Base-by-base conservation (phyloP, 2,113 vertebrate genomes). In the Grantiella picta region DNA sequence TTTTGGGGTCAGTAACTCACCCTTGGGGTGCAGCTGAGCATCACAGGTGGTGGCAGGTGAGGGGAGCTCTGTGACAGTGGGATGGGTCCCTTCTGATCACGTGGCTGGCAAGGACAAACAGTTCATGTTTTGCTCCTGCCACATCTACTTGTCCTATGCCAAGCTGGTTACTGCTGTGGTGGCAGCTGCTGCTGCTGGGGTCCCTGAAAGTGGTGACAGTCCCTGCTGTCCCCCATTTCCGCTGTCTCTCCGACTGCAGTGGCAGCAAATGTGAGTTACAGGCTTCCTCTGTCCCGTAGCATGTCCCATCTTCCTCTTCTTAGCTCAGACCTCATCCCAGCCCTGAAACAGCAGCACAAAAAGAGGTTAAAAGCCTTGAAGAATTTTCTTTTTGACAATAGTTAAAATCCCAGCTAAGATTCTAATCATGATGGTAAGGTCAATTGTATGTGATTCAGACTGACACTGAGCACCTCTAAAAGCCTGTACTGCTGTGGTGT, bases 1-100 rank as follows among this genome's bases (percentile, higher is more conserved):
- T 45, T 45, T 10, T 70, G 38, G 49, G 68, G 33, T 42, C 68
- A 73, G 42, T 11, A 33, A 1, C 64, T 69, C 28, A 5, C 28
- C 65, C 27, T 35, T 16, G 44, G 50, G 33, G n/a, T 2, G 21
- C 54, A 60, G 93, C 65, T 42, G 50, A 24, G 35, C 5, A 11
- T 22, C 54, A 21, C 45, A 49, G 70, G 3, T 19, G 5, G 28
- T 1, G 21, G 31, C 12, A 18, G 18, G 23, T 33, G 61, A 1
- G 10, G 53, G 38, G 22, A 84, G 36, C 63, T 44, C 69, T n/a
- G 40, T 44, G 28, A 1, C 12, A 1, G 31, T 7, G 14, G 35
- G 47, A 63, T 1, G 2, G 36, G 36, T 6, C 36, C n/a, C n/a
- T 40, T 23, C 76, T 29, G 29, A 28, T 23, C 0, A 0, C 0